Conservation (phyloP, 2,113 vertebrate species). For the rabbit (Oryctolagus cuniculus) region DNA sequence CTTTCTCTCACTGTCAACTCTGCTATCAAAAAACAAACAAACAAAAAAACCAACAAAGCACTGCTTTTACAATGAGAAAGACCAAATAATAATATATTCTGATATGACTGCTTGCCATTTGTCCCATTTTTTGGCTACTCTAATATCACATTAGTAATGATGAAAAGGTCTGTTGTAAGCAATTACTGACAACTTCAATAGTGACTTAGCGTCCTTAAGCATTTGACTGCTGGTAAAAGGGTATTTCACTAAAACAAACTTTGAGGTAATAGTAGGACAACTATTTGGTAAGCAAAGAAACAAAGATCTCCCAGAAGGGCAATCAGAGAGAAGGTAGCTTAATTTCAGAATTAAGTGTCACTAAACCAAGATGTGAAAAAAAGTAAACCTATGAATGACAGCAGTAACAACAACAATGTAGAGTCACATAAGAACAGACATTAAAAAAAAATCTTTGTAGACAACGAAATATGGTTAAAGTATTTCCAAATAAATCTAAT, state of each 20-base stretch:
- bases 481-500: constrained; percentile 22
- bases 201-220: constrained; percentile 17
- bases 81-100: constrained; percentile 35
- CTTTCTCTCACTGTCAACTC: too few species aligned
- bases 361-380: neutral
- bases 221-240: constrained; percentile 61
- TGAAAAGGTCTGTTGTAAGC: constrained; percentile 31
- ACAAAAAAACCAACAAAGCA: neutral
- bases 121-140: constrained; percentile 38
- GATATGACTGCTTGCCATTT: constrained; percentile 44
- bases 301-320: neutral
- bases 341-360: neutral
- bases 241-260: constrained; percentile 54
- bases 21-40: neutral
- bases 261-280: neutral
- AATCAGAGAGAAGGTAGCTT: neutral
- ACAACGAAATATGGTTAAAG: neutral
- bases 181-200: constrained; percentile 47
- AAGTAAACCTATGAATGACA: neutral
- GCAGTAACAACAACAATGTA: neutral
- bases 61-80: constrained; percentile 42
- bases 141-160: constrained; percentile 54
- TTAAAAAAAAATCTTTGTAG: neutral
- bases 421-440: neutral
- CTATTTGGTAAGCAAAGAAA: constrained; percentile 27